phyloP scores from a whole-genome alignment of 1,140 invertebrate species.

The Bombus affinis region DNA sequence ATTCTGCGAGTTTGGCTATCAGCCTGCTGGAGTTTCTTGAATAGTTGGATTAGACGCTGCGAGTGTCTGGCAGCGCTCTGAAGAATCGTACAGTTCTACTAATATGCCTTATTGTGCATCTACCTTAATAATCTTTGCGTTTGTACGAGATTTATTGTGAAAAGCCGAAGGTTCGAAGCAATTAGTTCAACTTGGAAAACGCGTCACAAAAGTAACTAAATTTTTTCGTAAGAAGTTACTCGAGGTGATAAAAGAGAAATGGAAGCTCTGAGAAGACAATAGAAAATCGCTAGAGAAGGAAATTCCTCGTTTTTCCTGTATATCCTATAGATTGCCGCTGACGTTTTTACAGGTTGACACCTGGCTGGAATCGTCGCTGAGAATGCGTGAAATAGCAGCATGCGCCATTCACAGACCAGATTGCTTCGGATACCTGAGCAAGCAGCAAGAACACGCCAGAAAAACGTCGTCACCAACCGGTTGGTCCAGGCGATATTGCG shows the following conservation, averaged over 20 bases:
- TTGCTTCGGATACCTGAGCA: constrained; percentile 95
- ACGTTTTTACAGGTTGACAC: constrained; percentile 85
- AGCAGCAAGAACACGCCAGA: constrained; percentile 87
- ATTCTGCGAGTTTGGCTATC: background rate
- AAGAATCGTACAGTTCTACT: background rate
- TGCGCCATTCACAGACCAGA: constrained; percentile 91
- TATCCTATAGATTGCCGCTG: background rate
- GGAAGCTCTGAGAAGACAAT: background rate
- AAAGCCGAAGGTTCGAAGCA: background rate
- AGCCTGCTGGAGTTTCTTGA: background rate
- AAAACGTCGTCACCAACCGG: constrained; percentile 85
- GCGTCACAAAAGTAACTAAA: background rate
- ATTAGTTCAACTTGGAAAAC: background rate
- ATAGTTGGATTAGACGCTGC: background rate
- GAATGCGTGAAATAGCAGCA: constrained; percentile 88
- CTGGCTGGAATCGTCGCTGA: constrained; percentile 89
- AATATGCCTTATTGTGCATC: background rate
- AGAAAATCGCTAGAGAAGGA: background rate
- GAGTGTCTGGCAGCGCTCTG: too few species aligned
- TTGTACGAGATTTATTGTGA: background rate
- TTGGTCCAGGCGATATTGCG: constrained; percentile 96
- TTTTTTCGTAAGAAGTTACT: background rate
- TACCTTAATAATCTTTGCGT: background rate
- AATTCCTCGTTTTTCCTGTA: background rate
- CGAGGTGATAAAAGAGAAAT: background rate